Base-by-base conservation (phyloP, 2,113 vertebrate species). In the Colaptes auratus region DNA sequence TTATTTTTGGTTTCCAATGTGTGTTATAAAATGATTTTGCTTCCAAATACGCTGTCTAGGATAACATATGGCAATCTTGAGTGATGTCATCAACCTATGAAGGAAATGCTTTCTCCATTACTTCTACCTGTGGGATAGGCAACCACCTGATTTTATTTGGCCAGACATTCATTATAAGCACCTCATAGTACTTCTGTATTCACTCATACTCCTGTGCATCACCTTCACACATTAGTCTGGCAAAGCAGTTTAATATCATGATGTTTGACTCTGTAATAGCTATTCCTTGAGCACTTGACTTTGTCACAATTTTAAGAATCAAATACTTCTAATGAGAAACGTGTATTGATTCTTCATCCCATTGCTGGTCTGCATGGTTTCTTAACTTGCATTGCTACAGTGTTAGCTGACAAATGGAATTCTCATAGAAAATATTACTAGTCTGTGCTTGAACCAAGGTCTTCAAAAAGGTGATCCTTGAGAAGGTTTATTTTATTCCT, bases 301-400 rank as follows among this genome's bases (percentile, higher is more conserved):
- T 79, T 71, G 27, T 27, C 63, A 74, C 30, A 70, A 71, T 74
- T 66, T 77, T 55, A 36, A 78, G 60, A 66, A 89, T 42, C 36
- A 81, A 77, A 48, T n/a, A 27, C 15, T 78, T 88, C 7, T 78
- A 58, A 46, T 55, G 18, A 74, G 17, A 69, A 70, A 81, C 83
- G 9, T n/a, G 8, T n/a, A 63, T 61, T 53, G 36, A 58, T 89
- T 84, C 35, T 53, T 78, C 53, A 33, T 70, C 30, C 30, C 11
- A 0, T 72, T 69, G 19, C 21, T 61, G 20, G 39, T 70, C 15
- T 44, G 10, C 0, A 0, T 39, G 23, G 25, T 66, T 63, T 77
- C 31, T 71, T 72, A 76, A 33, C 24, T 53, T 48, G 7, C 12
- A 20, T 31, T 85, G n/a, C 25, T 77, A 7, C 31, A 60, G 28